These are phyloP conservation scores for Empidonax alnorum DNA, from an alignment of 2,113 vertebrate species.

Conservation along the genomic window DNA sequence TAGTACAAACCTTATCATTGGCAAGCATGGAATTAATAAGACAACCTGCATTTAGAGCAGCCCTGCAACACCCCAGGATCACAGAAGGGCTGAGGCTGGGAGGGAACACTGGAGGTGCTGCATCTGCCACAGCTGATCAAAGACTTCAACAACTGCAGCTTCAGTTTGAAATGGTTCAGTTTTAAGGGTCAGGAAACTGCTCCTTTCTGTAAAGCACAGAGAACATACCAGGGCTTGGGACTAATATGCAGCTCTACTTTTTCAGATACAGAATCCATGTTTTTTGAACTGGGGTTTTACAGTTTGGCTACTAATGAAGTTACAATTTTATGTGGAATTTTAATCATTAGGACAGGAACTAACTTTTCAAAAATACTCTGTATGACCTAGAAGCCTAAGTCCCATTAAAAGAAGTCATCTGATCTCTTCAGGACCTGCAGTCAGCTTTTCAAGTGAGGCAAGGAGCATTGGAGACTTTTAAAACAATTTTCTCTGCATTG, in stretches of 20 bases:
- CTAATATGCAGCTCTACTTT: not conserved
- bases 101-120: not conserved
- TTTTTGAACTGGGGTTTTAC: not conserved
- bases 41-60: not conserved
- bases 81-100: not conserved
- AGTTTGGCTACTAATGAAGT: not conserved
- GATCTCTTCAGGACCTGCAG: not conserved
- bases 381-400: not conserved
- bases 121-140: not conserved
- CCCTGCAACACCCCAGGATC: not conserved
- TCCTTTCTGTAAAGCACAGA: not conserved
- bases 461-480: not conserved
- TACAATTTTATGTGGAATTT: not conserved
- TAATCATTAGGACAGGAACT: not conserved
- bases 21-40: not conserved
- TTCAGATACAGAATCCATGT: not conserved
- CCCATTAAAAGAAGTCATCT: not conserved
- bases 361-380: not conserved
- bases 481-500: not conserved
- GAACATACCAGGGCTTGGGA: not conserved
- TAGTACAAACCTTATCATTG: not conserved
- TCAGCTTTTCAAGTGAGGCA: not conserved
- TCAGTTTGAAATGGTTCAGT: not conserved
- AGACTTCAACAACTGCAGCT: not conserved
- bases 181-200: not conserved